Conservation (phyloP, 2,888 invertebrate species). For the Sturmia bella region DNA sequence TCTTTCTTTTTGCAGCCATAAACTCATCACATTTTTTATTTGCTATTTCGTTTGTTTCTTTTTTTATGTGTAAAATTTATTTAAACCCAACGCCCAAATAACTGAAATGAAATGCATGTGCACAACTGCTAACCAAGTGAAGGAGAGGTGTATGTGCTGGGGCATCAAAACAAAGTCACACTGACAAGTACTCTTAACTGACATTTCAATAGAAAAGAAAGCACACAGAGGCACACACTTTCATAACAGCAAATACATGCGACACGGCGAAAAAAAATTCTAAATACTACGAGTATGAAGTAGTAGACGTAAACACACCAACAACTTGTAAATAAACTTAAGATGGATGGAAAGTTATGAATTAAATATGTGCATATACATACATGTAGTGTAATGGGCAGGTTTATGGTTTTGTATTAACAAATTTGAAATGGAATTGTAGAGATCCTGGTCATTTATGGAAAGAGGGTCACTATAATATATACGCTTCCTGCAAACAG, state of each 20-base stretch:
- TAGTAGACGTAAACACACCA: constrained; percentile 30
- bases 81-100: constrained; percentile 73
- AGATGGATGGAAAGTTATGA: constrained; percentile 40
- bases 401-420: neutral
- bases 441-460: constrained; percentile 37
- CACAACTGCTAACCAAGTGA: constrained; percentile 30
- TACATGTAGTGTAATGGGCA: neutral
- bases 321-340: constrained; percentile 38
- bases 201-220: constrained; percentile 54
- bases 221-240: constrained; percentile 2
- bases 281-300: constrained; percentile 2
- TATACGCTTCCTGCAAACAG: neutral
- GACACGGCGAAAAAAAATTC: neutral
- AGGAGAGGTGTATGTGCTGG: constrained; percentile 15
- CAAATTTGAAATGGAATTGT: neutral
- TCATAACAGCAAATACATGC: neutral
- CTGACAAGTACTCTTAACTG: constrained; percentile 73
- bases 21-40: constrained; percentile 7
- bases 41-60: constrained; percentile 5
- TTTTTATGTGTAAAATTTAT: constrained; percentile 34
- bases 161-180: constrained; percentile 77
- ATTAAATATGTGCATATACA: neutral
- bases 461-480: constrained; percentile 17
- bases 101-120: constrained; percentile 74
- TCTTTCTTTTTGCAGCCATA: constrained; percentile 30